Evolutionary conservation across 2,888 invertebrate genomes (phyloP).

Genomic region (Scotopteryx bipunctaria): DNA sequence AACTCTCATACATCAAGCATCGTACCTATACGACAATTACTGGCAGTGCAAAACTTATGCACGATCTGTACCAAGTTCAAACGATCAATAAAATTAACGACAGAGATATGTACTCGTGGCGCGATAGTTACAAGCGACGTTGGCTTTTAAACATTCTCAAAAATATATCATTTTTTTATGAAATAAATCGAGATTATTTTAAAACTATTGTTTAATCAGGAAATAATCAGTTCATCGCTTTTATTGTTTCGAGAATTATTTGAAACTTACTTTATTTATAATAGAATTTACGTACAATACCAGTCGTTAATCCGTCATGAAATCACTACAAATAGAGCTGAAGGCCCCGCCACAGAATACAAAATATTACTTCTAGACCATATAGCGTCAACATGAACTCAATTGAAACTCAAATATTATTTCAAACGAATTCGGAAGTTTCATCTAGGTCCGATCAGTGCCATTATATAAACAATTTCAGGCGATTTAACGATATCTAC

Average conservation of each 20-base stretch:
- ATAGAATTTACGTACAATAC: conserved; percentile 49
- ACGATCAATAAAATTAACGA: conserved; percentile 42
- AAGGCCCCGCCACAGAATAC: conserved; percentile 12
- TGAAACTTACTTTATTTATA: conserved; percentile 41
- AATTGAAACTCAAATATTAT: no score
- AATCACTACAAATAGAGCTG: conserved; percentile 44
- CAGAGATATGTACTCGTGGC: conserved; percentile 78
- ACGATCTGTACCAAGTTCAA: conserved; percentile 42
- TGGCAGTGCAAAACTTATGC: conserved; percentile 76
- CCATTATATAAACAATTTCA: no score
- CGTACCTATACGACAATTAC: conserved; percentile 58
- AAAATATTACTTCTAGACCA: conserved; percentile 1
- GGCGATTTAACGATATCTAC: no score
- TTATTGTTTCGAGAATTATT: conserved; percentile 17
- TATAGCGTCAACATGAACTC: no score
- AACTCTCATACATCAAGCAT: conserved; percentile 58
- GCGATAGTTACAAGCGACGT: conserved; percentile 59
- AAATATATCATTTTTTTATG: conserved; percentile 35
- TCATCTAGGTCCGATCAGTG: no score
- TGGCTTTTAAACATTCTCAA: conserved; percentile 45
- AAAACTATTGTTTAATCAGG: conserved; percentile 20
- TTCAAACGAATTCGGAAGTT: no score
- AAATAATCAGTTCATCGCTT: conserved; percentile 43
- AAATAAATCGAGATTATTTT: conserved; percentile 16
- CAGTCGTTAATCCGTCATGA: conserved; percentile 55